Evolutionary conservation across 2,888 invertebrate species (phyloP), one percentile per base, ranked within the genome.

Genomic region (Bibio marci): DNA sequence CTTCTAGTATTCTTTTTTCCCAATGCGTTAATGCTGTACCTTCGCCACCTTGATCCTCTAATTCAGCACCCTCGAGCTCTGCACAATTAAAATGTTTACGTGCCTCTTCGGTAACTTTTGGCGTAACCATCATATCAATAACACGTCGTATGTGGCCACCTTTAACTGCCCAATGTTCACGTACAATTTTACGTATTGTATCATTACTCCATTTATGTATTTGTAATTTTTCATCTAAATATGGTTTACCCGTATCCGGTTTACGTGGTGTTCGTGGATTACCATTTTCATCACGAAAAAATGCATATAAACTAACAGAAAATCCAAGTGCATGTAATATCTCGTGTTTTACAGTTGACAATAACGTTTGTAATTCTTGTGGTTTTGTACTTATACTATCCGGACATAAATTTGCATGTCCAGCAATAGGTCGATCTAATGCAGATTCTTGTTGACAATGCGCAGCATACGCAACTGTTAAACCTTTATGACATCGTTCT

Each of bases 1-100:
- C 92, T 73, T 98, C 98, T 58, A 97, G 91, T 2, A 97, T 78
- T 39, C 98, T 65, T 56, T 99, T 99, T 63, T 99, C 98, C 97
- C 97, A 98, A 56, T 99, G 98, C 0, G 97, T 97, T 33, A 95
- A 65, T 0, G 87, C 82, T 0, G 98, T 98, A 1, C 98, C 98
- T 48, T 95, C 91, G 13, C 90, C 91, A 0, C 97, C 97, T 63
- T 98, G 97, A 63, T 98, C 92, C 63, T 98, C 97, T 32, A 98
- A 59, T 57, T 98, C 97, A 0, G 95, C 97, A 1, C 97, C 97
- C 63, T 95, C 95, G 26, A 98, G 61, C 30, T 69, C 63, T 0
- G 76, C 66, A 54, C 95, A 95, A 57, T 81, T 76, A 60, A 94
- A 95, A 59, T 94, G 91, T 5, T 71, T 67, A 12, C 87, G 69